phyloP scores from a whole-genome alignment of 2,113 vertebrate genomes.

The Pterocles burchelli region DNA sequence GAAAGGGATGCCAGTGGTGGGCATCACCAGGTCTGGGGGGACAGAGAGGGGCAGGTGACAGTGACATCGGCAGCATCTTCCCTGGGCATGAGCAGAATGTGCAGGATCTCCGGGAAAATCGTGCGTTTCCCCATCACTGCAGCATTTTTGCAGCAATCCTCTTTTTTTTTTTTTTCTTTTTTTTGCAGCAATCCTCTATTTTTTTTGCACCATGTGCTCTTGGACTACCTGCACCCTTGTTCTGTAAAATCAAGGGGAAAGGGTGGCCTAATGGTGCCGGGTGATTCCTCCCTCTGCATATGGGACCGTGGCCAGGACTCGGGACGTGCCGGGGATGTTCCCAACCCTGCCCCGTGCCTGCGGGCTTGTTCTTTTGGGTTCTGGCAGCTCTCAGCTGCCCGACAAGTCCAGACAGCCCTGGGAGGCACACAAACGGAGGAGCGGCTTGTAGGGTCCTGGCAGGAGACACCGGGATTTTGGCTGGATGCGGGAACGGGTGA shows the following conservation, averaged over 20 bases:
- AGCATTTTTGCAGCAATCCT: accelerated
- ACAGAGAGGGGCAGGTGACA: background rate
- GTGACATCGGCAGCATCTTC: background rate
- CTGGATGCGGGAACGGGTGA: background rate
- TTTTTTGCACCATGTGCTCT: accelerated
- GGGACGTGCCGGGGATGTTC: background rate
- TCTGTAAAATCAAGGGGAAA: background rate
- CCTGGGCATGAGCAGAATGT: accelerated
- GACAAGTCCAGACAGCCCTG: background rate
- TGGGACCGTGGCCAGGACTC: accelerated
- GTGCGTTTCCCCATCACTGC: background rate
- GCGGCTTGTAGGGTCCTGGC: background rate
- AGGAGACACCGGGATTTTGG: background rate
- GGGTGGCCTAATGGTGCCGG: background rate
- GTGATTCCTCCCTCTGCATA: accelerated
- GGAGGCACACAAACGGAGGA: background rate
- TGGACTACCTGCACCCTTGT: accelerated
- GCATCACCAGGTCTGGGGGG: accelerated
- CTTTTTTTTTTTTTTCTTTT: background rate
- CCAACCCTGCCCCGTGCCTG: background rate
- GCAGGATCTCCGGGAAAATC: background rate
- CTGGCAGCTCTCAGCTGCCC: background rate
- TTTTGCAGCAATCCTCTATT: background rate
- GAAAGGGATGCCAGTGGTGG: background rate
- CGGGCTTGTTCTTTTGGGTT: background rate